Conservation (phyloP, 2,113 vertebrate species). For the Scortum barcoo region DNA sequence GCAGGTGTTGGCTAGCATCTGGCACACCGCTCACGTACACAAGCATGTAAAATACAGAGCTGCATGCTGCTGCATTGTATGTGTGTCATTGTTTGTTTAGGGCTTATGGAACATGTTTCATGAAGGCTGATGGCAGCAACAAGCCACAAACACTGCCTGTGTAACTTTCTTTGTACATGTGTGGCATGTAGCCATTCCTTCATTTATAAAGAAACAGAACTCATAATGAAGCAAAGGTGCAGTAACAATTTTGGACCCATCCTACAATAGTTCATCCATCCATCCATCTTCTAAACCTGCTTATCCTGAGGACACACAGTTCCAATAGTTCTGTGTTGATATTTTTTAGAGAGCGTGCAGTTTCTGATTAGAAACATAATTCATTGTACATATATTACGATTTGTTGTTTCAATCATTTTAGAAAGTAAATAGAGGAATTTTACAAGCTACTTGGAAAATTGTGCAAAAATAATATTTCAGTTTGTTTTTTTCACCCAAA, state of each 20-base stretch:
- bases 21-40: constrained; percentile 45
- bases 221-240: not conserved
- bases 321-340: not conserved
- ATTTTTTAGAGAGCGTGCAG: not conserved
- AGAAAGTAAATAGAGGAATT: not conserved
- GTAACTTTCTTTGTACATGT: not conserved
- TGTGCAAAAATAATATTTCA: not conserved
- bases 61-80: constrained; percentile 21
- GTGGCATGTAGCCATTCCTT: not conserved
- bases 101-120: constrained; percentile 22
- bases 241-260: not conserved
- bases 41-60: constrained; percentile 12
- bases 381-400: not conserved
- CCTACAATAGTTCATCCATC: too few species aligned
- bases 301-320: too few species aligned
- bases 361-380: not conserved
- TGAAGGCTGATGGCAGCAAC: not conserved
- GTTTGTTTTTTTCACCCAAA: not conserved
- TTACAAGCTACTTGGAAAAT: not conserved
- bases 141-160: not conserved
- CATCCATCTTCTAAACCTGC: too few species aligned
- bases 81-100: constrained; percentile 51
- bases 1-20: constrained; percentile 77
- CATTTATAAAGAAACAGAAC: constrained; percentile 3
- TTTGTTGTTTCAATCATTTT: not conserved